Evolutionary conservation across 2,113 vertebrate genomes (phyloP).

Genomic region (Geothlypis trichas): DNA sequence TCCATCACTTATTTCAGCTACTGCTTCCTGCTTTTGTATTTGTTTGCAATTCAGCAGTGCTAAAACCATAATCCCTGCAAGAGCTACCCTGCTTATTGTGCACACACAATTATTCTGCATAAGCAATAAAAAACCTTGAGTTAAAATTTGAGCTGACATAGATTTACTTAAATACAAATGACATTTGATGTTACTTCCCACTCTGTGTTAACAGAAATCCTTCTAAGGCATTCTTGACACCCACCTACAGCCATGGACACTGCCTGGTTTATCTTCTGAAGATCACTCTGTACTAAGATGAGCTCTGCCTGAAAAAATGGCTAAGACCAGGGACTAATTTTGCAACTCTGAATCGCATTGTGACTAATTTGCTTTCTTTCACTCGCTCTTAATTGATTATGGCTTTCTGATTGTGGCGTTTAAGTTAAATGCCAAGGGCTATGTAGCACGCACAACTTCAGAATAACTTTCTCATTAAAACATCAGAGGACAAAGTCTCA

Average conservation of each 20-base stretch:
- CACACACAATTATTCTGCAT: neutral
- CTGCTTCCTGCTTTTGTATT: neutral
- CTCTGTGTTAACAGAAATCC: neutral
- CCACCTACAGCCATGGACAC: neutral
- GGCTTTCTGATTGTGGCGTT: neutral
- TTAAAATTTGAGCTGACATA: neutral
- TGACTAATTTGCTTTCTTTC: neutral
- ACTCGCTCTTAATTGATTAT: neutral
- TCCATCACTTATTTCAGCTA: neutral
- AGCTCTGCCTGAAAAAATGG: neutral
- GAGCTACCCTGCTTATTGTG: neutral
- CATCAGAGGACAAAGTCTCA: neutral
- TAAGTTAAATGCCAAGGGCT: neutral
- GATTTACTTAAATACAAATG: neutral
- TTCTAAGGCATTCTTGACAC: neutral
- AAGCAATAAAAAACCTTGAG: neutral
- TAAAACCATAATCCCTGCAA: neutral
- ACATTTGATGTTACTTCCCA: neutral
- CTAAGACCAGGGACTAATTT: neutral
- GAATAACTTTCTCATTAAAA: conserved; percentile 15
- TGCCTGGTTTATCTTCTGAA: neutral
- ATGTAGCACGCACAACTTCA: neutral
- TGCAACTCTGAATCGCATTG: neutral
- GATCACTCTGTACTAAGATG: neutral
- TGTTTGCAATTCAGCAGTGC: neutral